Percentiles rank a stretch among this genome's conserved stretches.
Conservation (phyloP, 2,888 invertebrate genomes). For the Plebejus anna region DNA sequence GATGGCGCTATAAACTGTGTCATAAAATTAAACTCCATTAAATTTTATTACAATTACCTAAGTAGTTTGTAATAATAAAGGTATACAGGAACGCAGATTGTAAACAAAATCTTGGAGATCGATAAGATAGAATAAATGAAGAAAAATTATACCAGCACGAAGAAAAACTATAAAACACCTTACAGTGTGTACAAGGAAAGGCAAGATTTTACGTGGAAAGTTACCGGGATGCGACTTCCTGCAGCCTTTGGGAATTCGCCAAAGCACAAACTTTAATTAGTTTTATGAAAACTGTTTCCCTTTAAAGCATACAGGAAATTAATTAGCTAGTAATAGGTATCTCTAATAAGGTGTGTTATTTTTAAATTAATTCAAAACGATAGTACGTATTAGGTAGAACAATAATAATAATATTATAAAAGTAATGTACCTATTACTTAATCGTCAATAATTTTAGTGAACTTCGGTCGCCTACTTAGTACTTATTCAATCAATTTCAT, state of each 20-base stretch:
- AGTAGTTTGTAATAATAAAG: not conserved
- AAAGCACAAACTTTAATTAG: slow-evolving; percentile 27
- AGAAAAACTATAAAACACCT: no score
- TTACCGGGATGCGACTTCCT: not conserved
- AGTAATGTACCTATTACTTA: no score
- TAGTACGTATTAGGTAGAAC: no score
- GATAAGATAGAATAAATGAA: no score
- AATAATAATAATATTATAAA: no score
- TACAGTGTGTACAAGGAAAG: not conserved
- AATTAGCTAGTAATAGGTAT: not conserved
- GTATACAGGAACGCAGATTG: not conserved
- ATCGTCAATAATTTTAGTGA: not conserved
- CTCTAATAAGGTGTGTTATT: not conserved
- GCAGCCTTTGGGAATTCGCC: slow-evolving; percentile 17
- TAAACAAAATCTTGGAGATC: not conserved
- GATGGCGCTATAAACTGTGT: not conserved
- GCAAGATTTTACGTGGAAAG: not conserved
- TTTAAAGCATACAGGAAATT: not conserved
- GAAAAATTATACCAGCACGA: no score
- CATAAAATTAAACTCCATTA: not conserved
- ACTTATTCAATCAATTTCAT: not conserved
- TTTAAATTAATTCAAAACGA: no score
- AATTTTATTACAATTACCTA: not conserved
- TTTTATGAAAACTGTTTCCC: slow-evolving; percentile 1
- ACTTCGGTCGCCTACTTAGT: not conserved